Evolutionary conservation across 2,113 vertebrate genomes (phyloP).

Genomic region (Pseudorhombus dupliciocellatus): DNA sequence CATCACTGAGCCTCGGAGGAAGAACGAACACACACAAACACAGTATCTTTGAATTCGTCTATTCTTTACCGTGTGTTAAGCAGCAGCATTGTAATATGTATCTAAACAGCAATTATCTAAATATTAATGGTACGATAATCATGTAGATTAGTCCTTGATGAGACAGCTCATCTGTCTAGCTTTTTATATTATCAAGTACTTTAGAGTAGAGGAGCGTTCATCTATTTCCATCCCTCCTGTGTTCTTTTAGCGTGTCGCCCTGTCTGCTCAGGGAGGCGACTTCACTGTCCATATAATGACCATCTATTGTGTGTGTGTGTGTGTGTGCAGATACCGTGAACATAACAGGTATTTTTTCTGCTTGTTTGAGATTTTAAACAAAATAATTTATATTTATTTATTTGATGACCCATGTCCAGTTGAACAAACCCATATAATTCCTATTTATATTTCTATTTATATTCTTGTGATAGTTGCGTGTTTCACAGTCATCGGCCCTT

Average conservation of each 20-base stretch:
- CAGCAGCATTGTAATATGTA: constrained; percentile 2
- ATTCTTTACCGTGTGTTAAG: not conserved
- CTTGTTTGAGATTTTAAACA: not conserved
- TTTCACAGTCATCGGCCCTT: not conserved
- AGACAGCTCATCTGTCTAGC: constrained; percentile 2
- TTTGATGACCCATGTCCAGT: not conserved
- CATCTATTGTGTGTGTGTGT: not conserved
- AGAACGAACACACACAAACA: too few species aligned
- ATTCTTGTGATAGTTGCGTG: not conserved
- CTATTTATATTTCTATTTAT: too few species aligned
- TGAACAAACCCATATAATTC: not conserved
- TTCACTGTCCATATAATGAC: not conserved
- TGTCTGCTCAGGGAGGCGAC: not conserved
- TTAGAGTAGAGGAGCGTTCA: constrained; percentile 8
- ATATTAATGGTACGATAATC: not conserved
- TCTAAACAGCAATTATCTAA: constrained; percentile 4
- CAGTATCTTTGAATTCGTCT: not conserved
- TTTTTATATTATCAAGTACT: constrained; percentile 21
- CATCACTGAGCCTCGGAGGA: not conserved
- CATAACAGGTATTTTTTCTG: too few species aligned
- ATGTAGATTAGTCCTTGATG: constrained; percentile 11
- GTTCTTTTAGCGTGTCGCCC: not conserved
- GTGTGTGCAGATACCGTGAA: too few species aligned
- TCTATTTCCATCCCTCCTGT: constrained; percentile 8
- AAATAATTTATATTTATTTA: not conserved